A percentile compares a stretch with the other conserved stretches of the same genome.
phyloP scores from a whole-genome alignment of 2,113 vertebrate species.

The Fukomys damarensis region DNA sequence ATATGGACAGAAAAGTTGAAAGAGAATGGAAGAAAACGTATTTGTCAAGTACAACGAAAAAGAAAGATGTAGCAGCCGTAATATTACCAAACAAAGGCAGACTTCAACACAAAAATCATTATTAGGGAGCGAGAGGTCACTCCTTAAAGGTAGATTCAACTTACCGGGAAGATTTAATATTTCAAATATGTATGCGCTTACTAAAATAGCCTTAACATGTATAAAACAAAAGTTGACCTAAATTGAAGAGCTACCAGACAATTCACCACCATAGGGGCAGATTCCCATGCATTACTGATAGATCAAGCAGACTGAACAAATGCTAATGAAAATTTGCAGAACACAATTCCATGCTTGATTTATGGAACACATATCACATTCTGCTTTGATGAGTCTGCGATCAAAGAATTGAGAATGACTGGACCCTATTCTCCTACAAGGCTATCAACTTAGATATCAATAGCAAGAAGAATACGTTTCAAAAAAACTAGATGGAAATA shows the following conservation, averaged over 20 bases:
- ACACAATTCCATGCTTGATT: not conserved
- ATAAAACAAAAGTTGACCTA: not conserved
- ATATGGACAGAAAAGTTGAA: not conserved
- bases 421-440: not conserved
- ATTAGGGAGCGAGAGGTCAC: not conserved
- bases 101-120: not conserved
- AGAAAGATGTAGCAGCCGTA: not conserved
- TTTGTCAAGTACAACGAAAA: not conserved
- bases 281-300: not conserved
- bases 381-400: not conserved
- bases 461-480: not conserved
- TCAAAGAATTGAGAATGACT: conserved; percentile 18
- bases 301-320: not conserved
- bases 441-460: conserved; percentile 37
- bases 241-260: conserved; percentile 5
- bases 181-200: not conserved
- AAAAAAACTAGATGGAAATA: conserved; percentile 53
- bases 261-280: not conserved
- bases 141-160: not conserved
- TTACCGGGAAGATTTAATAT: not conserved
- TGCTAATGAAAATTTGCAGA: not conserved
- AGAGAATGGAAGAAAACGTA: conserved; percentile 1
- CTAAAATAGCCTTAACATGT: conserved; percentile 28
- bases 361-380: not conserved
- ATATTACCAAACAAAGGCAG: not conserved